A percentile compares a stretch with the other conserved stretches of the same genome.
Evolutionary conservation across 2,888 invertebrate species (phyloP).

Genomic region (Drosophila sordidapex): DNA sequence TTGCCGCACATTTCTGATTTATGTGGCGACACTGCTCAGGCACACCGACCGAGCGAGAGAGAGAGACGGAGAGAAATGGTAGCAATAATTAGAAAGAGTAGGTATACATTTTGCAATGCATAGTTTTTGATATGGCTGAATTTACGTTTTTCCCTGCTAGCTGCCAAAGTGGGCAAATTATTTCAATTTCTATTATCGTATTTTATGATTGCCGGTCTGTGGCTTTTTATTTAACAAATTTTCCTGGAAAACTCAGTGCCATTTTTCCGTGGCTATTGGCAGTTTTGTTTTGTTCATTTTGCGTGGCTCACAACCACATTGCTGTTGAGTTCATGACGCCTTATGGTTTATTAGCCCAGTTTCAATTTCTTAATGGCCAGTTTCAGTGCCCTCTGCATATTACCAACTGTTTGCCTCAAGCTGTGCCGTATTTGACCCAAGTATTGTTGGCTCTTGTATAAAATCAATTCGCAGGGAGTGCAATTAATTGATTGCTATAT

Average conservation of each 20-base stretch:
- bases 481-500: constrained; percentile 25
- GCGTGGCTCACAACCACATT: constrained; percentile 21
- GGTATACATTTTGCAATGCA: constrained; percentile 45
- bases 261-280: constrained; percentile 26
- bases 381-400: constrained; percentile 31
- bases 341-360: constrained; percentile 73
- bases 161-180: constrained; percentile 76
- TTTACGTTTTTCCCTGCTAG: constrained; percentile 36
- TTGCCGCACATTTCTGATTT: constrained; percentile 73
- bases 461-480: constrained; percentile 22
- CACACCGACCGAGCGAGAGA: not conserved
- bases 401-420: not conserved
- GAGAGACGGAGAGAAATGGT: not conserved
- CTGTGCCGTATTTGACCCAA: constrained; percentile 10
- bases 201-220: constrained; percentile 70
- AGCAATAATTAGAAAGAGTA: not conserved
- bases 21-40: constrained; percentile 62
- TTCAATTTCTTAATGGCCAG: constrained; percentile 41
- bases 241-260: constrained; percentile 47
- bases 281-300: constrained; percentile 37
- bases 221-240: constrained; percentile 50
- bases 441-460: not conserved
- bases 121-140: constrained; percentile 40
- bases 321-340: constrained; percentile 52
- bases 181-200: constrained; percentile 81